Conservation (phyloP, 2,113 vertebrate genomes). For the Ardeotis arabs region DNA sequence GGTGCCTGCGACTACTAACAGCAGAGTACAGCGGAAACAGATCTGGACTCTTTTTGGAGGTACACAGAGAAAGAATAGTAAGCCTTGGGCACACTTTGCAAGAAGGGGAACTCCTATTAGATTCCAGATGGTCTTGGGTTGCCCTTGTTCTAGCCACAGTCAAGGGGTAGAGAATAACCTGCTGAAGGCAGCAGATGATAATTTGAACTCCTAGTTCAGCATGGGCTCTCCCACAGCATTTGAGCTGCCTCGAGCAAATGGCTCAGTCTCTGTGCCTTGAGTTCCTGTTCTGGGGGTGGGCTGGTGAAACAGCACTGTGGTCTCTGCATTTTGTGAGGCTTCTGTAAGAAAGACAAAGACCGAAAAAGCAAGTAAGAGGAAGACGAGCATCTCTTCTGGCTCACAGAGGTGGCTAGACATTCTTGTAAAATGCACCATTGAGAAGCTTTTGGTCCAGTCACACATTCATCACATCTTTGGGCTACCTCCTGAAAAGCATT, state of each 20-base stretch:
- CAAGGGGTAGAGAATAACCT: accelerated
- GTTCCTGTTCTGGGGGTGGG: not conserved
- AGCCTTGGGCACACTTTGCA: not conserved
- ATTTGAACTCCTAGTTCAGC: not conserved
- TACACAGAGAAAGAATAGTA: not conserved
- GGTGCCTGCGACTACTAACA: not conserved
- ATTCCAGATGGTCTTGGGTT: not conserved
- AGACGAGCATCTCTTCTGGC: not conserved
- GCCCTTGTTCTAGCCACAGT: not conserved
- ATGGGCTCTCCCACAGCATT: not conserved
- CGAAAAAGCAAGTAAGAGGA: not conserved
- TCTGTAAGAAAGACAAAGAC: not conserved
- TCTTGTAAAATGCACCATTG: not conserved
- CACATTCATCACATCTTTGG: not conserved
- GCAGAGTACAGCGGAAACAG: not conserved
- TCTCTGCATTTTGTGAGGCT: not conserved
- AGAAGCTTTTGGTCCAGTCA: not conserved
- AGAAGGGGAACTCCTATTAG: not conserved
- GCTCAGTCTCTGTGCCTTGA: not conserved
- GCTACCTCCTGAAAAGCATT: not conserved
- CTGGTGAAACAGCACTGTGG: not conserved
- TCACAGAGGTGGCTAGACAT: not conserved
- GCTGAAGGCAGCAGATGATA: not conserved
- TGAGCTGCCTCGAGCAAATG: not conserved
- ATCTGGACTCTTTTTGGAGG: not conserved